phyloP scores from a whole-genome alignment of 1,140 invertebrate genomes.

The Caenorhabditis remanei region DNA sequence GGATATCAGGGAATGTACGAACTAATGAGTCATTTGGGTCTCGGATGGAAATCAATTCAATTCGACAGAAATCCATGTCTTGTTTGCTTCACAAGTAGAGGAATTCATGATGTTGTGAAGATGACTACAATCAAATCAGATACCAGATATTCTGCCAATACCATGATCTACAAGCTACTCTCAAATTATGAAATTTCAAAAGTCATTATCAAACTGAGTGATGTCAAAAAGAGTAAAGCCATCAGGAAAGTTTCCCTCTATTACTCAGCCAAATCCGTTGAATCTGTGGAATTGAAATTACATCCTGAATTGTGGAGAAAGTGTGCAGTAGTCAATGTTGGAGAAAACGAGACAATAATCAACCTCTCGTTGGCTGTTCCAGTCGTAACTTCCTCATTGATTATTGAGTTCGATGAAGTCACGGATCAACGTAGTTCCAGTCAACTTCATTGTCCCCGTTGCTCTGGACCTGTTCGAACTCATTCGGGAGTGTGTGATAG shows the following conservation, averaged over 20 bases:
- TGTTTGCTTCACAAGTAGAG: slow-evolving; percentile 45
- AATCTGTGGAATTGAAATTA: slow-evolving; percentile 12
- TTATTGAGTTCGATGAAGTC: slow-evolving; percentile 98
- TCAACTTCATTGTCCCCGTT: slow-evolving; percentile 88
- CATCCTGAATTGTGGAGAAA: slow-evolving; percentile 45
- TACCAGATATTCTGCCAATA: slow-evolving; percentile 96
- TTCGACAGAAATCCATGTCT: slow-evolving; percentile 81
- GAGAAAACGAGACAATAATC: slow-evolving; percentile 10
- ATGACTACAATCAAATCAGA: slow-evolving; percentile 93
- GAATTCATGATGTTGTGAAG: slow-evolving; percentile 82
- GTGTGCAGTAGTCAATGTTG: slow-evolving; percentile 5
- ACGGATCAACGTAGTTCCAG: slow-evolving; percentile 87
- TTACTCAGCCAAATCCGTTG: slow-evolving; percentile 39
- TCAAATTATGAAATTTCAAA: slow-evolving; percentile 94
- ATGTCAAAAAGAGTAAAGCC: slow-evolving; percentile 96
- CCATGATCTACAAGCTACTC: slow-evolving; percentile 95
- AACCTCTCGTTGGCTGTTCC: slow-evolving; percentile 85
- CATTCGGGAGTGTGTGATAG: slow-evolving; percentile 97
- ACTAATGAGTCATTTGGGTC: slow-evolving; percentile 70
- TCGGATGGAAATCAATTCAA: slow-evolving; percentile 72
- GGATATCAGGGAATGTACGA: slow-evolving; percentile 70
- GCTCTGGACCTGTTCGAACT: slow-evolving; percentile 83
- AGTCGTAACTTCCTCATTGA: slow-evolving; percentile 96
- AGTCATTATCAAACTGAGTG: slow-evolving; percentile 91
- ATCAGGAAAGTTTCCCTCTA: slow-evolving; percentile 86